Base-by-base conservation (phyloP, 1,140 invertebrate species). In the Polypedilum vanderplanki region DNA sequence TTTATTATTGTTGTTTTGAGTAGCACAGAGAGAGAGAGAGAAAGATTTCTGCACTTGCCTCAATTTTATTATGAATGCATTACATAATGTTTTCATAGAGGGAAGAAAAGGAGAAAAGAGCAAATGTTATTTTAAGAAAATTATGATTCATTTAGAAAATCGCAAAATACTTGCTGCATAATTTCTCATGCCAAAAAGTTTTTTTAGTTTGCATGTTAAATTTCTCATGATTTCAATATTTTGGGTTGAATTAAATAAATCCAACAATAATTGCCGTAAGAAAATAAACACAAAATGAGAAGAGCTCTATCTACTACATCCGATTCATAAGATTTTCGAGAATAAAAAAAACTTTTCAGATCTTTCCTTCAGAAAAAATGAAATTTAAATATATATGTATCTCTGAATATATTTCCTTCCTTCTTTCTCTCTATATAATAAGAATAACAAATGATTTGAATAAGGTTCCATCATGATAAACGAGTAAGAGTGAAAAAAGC, bases 41-140 rank as follows among this genome's bases (percentile, higher is more conserved):
- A n/a, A 57, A 57, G 46, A 57, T 57, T 57, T 57, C 46, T 57
- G n/a, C 46, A 57, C 46, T 57, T 57, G 46, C 46, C 41, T 57
- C 46, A 57, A 8, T 12, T 46, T 57, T 57, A 33, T 33, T 33
- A 57, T 57, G 46, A 33, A 33, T 33, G 24, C 24, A 33, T 33
- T 57, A 57, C 46, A n/a, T n/a, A 57, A 57, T 57, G 12, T 57
- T 57, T 57, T 57, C 3, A 57, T 57, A 12, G 46, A 57, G 46
- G 46, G 46, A 57, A n/a, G 12, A 57, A 57, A n/a, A 12, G 46
- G n/a, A 57, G n/a, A 57, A 57, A n/a, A n/a, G 3, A 12, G n/a
- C 7, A 33, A 57, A 15, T 57, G 46, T 57, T 57, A 57, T 57
- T 57, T 57, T 57, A 57, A 57, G 46, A 57, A 57, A 33, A 57